Conservation (phyloP, 2,888 invertebrate species). For the Cordilura impudica region DNA sequence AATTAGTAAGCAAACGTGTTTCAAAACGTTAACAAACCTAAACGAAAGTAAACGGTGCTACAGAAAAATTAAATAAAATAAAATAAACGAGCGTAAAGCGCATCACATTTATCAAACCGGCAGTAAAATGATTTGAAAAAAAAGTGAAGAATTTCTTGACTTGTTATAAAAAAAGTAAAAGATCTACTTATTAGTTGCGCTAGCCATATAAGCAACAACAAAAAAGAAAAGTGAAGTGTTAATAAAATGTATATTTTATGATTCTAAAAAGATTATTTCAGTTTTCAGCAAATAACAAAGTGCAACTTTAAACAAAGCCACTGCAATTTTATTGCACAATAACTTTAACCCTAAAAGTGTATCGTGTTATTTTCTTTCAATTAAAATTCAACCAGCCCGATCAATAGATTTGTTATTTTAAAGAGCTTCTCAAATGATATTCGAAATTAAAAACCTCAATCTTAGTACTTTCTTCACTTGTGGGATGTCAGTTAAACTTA, state of each 20-base stretch:
- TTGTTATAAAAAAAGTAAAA: neutral
- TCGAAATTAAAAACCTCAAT: no score
- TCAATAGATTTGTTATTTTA: no score
- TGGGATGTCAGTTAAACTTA: no score
- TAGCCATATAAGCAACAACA: neutral
- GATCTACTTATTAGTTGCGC: neutral
- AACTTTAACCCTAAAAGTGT: neutral
- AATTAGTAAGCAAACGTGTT: slow-evolving; percentile 60
- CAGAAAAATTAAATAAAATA: slow-evolving; percentile 23
- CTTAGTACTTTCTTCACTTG: no score
- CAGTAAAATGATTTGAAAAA: slow-evolving; percentile 9
- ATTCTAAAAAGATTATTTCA: slow-evolving; percentile 17
- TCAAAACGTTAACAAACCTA: slow-evolving; percentile 55
- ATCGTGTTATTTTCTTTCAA: no score
- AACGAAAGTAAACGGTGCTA: slow-evolving; percentile 11
- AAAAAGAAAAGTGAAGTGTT: slow-evolving; percentile 10
- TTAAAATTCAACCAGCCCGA: no score
- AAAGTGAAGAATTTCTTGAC: neutral
- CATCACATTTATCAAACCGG: slow-evolving; percentile 21
- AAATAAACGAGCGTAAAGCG: slow-evolving; percentile 16
- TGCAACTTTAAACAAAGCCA: neutral
- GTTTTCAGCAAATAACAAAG: slow-evolving; percentile 3
- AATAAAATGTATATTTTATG: slow-evolving; percentile 7
- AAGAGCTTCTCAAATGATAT: no score
- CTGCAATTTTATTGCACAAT: neutral